Base-by-base conservation (phyloP, 2,113 vertebrate species). In the Ceyx melanurus region DNA sequence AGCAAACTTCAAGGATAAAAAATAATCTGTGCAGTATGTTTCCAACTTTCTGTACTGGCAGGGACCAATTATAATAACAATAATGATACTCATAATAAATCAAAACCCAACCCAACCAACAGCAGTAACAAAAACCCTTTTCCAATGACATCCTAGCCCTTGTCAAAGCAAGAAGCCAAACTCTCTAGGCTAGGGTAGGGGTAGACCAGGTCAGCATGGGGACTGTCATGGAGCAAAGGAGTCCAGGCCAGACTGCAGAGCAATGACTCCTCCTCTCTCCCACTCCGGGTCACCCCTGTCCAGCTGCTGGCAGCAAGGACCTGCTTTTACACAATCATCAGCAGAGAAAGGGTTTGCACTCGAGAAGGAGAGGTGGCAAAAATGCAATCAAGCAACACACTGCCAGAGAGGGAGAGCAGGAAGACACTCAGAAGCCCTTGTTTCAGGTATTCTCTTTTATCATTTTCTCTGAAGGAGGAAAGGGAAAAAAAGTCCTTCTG, bases 401-500 rank as follows among this genome's bases (percentile, higher is more conserved):
- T 60, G 43, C 25, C 29, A 21, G 64, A n/a, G 75, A 66, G 45
- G 9, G 9, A 75, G n/a, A 72, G 22, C 35, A 57, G 31, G 31
- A 58, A 66, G 33, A 50, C 9, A 15, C 50, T 66, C 46, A 33
- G 28, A 56, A 66, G 66, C 20, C n/a, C 19, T 31, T 2, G 0
- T 26, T 43, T 9, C 28, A 56, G 0, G 0, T 26, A 15, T 57
- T 78, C 17, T 67, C 42, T 26, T 50, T 21, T 18, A 11, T 0
- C 6, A n/a, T 54, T 22, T 73, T 11, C 50, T 61, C 16, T 42
- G 50, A 77, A 48, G 57, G 23, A 57, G 31, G 28, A 46, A 77
- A 56, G 31, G 18, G 7, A 46, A 77, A 57, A 37, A 2, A 46
- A 46, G 1, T 2, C 12, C 25, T 25, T 80, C 42, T 0, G 0